Conservation (phyloP, 2,797 vertebrate species). For the Bovichtus diacanthus region DNA sequence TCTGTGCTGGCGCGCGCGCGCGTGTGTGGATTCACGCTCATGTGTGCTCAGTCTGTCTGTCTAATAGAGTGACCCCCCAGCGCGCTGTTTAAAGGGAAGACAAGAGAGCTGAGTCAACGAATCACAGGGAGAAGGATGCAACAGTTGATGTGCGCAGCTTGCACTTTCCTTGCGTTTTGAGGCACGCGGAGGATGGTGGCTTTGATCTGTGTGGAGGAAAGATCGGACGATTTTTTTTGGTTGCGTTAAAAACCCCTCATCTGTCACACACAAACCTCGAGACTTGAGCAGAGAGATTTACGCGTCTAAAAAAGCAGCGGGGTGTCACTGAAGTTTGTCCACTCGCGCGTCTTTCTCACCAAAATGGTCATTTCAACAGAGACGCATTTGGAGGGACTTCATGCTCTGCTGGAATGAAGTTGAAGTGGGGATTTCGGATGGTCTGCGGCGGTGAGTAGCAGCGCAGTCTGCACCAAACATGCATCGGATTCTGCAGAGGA, state of each 20-base stretch:
- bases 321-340: neutral
- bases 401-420: conserved; percentile 69
- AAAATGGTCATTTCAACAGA: conserved; percentile 68
- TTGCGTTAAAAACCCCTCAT: conserved; percentile 47
- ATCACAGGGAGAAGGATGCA: conserved; percentile 78
- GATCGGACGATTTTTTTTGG: conserved; percentile 48
- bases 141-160: conserved; percentile 73
- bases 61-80: conserved; percentile 77
- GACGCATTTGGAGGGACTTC: conserved; percentile 49
- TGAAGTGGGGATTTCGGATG: conserved; percentile 60
- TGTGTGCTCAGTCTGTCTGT: conserved; percentile 56
- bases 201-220: conserved; percentile 43
- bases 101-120: conserved; percentile 81
- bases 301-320: neutral
- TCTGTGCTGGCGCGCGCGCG: neutral
- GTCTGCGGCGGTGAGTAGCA: conserved; percentile 69
- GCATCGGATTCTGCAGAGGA: conserved; percentile 87
- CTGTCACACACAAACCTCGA: conserved; percentile 20
- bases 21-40: conserved; percentile 1
- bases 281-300: conserved; percentile 14
- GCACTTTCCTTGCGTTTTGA: conserved; percentile 60
- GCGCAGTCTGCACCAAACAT: conserved; percentile 78
- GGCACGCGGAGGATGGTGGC: conserved; percentile 65
- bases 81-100: conserved; percentile 78
- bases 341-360: conserved; percentile 22